Conservation (phyloP, 2,888 invertebrate species). For the Sympetrum striolatum region DNA sequence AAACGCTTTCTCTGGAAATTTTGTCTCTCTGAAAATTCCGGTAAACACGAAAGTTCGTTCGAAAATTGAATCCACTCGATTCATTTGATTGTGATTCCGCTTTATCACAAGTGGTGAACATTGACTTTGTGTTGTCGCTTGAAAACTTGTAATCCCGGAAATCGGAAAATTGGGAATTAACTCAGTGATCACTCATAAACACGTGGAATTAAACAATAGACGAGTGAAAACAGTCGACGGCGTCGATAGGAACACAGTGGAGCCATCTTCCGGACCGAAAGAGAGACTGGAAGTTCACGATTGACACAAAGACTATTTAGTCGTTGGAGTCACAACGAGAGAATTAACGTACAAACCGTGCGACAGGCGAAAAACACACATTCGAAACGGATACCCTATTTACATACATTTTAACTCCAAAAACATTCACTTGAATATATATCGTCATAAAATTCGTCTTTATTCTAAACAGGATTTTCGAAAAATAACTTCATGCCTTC, state of each 20-base stretch:
- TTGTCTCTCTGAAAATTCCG: too few relatives aligned
- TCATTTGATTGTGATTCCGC: not conserved
- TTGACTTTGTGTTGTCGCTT: not conserved
- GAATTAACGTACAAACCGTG: too few relatives aligned
- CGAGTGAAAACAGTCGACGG: not conserved
- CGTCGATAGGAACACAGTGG: not conserved
- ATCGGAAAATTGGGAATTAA: not conserved
- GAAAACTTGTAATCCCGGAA: not conserved
- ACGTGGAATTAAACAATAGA: not conserved
- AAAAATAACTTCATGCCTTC: not conserved
- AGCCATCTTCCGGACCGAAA: conserved; percentile 32
- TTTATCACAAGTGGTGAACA: not conserved
- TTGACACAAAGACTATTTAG: not conserved
- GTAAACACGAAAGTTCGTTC: not conserved
- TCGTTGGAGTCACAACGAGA: not conserved
- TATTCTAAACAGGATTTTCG: not conserved
- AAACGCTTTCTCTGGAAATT: too few relatives aligned
- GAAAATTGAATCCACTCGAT: not conserved
- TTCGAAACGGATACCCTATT: not conserved
- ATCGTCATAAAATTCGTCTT: not conserved
- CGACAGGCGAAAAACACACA: not conserved
- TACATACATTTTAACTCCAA: not conserved
- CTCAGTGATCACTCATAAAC: not conserved
- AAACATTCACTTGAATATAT: not conserved
- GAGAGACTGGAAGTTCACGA: not conserved